Conservation (phyloP, 2,797 vertebrate species). For the Acrocephalus scirpaceus region DNA sequence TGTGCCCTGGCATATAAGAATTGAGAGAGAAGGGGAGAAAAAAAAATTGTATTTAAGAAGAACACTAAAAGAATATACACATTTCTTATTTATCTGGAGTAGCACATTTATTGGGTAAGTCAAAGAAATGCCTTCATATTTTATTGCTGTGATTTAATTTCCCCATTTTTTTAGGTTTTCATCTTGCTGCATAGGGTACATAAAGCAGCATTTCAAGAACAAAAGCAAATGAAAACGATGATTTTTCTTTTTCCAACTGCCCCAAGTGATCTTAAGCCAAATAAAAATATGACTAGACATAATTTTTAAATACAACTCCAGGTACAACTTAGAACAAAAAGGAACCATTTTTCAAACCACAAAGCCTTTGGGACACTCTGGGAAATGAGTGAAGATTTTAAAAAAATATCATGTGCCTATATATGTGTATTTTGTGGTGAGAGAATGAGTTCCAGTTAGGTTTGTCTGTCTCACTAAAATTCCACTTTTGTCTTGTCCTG, state of each 20-base stretch:
- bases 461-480: background rate
- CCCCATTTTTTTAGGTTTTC: background rate
- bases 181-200: background rate
- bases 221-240: slow-evolving; percentile 44
- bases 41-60: background rate
- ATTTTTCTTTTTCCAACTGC: slow-evolving; percentile 7
- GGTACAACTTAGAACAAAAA: background rate
- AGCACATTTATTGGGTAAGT: slow-evolving; percentile 41
- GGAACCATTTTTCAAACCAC: background rate
- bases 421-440: background rate
- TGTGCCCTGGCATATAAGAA: background rate
- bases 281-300: slow-evolving; percentile 14
- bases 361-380: background rate
- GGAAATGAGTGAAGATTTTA: background rate
- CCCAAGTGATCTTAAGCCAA: slow-evolving; percentile 3
- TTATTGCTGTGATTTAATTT: slow-evolving; percentile 50
- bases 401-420: background rate
- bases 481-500: background rate
- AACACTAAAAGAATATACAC: background rate
- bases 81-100: slow-evolving; percentile 27
- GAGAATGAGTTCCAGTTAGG: background rate
- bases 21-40: background rate
- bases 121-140: slow-evolving; percentile 7
- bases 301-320: slow-evolving; percentile 16
- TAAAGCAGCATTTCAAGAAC: slow-evolving; percentile 39